Evolutionary conservation across 2,888 invertebrate genomes (phyloP), one percentile per base, ranked within the genome.

Genomic region (Hyalella azteca): DNA sequence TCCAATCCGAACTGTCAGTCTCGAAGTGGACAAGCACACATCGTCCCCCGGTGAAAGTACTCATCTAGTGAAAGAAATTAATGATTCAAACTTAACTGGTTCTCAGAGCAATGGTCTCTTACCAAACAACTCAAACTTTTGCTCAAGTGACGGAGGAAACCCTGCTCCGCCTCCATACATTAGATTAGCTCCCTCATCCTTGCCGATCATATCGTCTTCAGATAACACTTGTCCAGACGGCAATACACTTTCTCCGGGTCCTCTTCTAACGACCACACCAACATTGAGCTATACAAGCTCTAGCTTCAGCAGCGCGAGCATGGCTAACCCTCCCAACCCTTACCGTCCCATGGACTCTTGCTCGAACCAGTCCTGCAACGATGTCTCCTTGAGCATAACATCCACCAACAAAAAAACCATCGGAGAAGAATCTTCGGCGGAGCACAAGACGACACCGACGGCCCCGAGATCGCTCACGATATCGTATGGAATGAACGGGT

Each of bases 281-380:
- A 26, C 19, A 15, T 36, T 26, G 15, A 77, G 29, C 45, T 26
- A 32, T 4, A 36, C 22, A 11, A 45, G 45, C 49, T 49, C 77
- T 7, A n/a, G 77, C 50, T 36, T 32, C 32, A 66, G 66, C 66
- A 66, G 29, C 66, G 36, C 13, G 15, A 66, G 66, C 36, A 66
- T 66, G 66, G 32, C 66, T 3, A 36, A n/a, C 15, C 66, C 66
- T 15, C 36, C 66, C 2, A 32, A 66, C 19, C 66, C 32, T 0
- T 66, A 66, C 66, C 66, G 66, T 3, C 66, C 66, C 19, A 66
- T 66, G 36, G 66, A 66, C 66, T 32, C 66, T 5, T 66, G 66
- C 36, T 66, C 66, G 3, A 66, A 66, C 36, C 66, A 66, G 39
- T 66, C 66, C 15, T 66, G 66, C 66, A 66, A 66, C 39, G 66